Evolutionary conservation across 2,888 invertebrate genomes (phyloP).

Genomic region (Metacarcinus magister): DNA sequence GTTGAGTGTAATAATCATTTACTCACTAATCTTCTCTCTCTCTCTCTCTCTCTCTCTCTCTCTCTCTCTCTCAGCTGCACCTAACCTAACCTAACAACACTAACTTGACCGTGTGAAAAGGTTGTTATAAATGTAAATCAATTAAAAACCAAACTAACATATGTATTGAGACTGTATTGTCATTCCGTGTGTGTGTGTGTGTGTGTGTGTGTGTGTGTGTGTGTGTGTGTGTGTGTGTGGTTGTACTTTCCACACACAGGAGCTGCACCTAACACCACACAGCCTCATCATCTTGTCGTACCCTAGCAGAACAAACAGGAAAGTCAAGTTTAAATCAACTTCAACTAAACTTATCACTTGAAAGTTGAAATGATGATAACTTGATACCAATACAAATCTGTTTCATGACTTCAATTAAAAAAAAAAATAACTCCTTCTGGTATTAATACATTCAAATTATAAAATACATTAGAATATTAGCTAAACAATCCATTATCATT

Average conservation of each 20-base stretch:
- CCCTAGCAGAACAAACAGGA: background rate
- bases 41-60: constrained; percentile 49
- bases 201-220: background rate
- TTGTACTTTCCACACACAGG: too few species aligned
- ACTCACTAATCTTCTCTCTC: background rate
- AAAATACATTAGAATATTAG: background rate
- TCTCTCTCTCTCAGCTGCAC: background rate
- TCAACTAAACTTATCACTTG: too few species aligned
- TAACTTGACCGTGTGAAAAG: background rate
- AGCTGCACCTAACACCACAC: background rate
- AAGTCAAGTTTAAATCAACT: background rate
- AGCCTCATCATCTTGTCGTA: background rate
- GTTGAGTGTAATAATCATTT: background rate
- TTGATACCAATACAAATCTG: too few species aligned
- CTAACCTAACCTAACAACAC: background rate
- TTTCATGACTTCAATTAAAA: too few species aligned
- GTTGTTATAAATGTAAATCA: background rate
- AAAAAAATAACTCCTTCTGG: too few species aligned
- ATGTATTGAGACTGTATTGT: background rate
- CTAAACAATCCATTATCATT: too few species aligned
- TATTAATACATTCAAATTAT: background rate
- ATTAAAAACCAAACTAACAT: background rate
- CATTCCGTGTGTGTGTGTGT: background rate
- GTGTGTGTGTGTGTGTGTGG: background rate
- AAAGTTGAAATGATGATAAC: too few species aligned